Evolutionary conservation across 2,888 invertebrate species (phyloP), one percentile per base, ranked within the genome.

Genomic region (Linyphia triangularis): DNA sequence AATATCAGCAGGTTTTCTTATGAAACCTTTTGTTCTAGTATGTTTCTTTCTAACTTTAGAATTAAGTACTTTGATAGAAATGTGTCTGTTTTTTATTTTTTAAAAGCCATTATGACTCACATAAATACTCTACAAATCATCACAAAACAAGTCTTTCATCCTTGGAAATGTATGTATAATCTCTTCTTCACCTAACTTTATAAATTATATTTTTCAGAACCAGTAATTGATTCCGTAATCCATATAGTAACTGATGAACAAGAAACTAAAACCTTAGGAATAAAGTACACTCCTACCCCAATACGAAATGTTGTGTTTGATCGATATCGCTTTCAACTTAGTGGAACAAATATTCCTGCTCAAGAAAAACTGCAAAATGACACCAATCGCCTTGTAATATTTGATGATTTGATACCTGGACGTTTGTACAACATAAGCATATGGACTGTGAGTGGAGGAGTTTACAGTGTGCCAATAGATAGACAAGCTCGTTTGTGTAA

Each of bases 361-460:
- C 95, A 95, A 92, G 96, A 96, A 92, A 96, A 96, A 91, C 85
- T 89, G 7, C 83, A 83, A 19, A 91, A 90, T 83, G 90, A 91
- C 67, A 90, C 90, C 10, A 90, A 90, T 81, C 88, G 91, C 3
- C 82, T 90, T 92, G 96, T 97, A 19, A 95, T 95, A 4, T 97
- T 96, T 93, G 94, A 94, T 59, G 95, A 94, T 19, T 94, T 98
- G n/a, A 94, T 95, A 90, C 97, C 97, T 4, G 98, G 98, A 61
- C 95, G 96, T 90, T 94, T 97, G 63, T 97, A 98, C 94, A 97
- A 97, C 93, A 96, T 97, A 90, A 97, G 97, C 69, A 96, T 97
- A 91, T 97, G 97, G 97, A 97, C 97, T n/a, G 96, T 97, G 40
- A 96, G 96, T 86, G 95, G 95, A 90, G 95, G 95, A 92, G 96